Evolutionary conservation across 2,888 invertebrate species (phyloP), one percentile per base, ranked within the genome.

Genomic region (Acheta domesticus): DNA sequence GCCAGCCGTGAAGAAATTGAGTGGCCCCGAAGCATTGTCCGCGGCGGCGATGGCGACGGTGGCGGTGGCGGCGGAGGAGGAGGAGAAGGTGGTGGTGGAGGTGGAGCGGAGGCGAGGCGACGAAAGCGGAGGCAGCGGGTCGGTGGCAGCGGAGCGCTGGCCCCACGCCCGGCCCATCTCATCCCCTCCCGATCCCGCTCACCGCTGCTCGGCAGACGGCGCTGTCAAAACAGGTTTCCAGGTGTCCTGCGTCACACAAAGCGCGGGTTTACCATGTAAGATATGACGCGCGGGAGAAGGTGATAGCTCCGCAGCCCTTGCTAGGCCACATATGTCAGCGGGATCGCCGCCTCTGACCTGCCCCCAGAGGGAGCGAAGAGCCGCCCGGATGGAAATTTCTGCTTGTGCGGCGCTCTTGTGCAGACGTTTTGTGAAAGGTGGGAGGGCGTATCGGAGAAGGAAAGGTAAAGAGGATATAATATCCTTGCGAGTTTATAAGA

Each of bases 1-100:
- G 62, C 62, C 62, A 62, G 62, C 62, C n/a, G 62, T 62, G 62
- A 62, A 62, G 62, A 62, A 62, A 62, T 62, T 62, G 62, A 62
- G 62, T 62, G 62, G 62, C 62, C 62, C 62, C 62, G 62, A 62
- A 14, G 62, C 62, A 62, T 62, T 62, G 62, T 62, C 62, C 62
- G 62, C 62, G 62, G 62, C 62, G 62, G 62, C 16, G 62, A n/a
- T 16, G 62, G 16, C 1, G 62, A 8, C 5, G 36, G 36, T 8
- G 36, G 36, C 5, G 36, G 36, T 8, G 36, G 36, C 8, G 5
- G 36, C 1, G 62, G 62, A 12, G 62, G 62, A 0, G 62, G 36
- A 4, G 23, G 23, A 2, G 23, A 2, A 2, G 23, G 23, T 23
- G 23, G 23, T 23, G 4, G 23, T 23, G 4, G 23, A 23, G 23